phyloP scores from a whole-genome alignment of 2,797 vertebrate genomes.

The Mus minutoides region DNA sequence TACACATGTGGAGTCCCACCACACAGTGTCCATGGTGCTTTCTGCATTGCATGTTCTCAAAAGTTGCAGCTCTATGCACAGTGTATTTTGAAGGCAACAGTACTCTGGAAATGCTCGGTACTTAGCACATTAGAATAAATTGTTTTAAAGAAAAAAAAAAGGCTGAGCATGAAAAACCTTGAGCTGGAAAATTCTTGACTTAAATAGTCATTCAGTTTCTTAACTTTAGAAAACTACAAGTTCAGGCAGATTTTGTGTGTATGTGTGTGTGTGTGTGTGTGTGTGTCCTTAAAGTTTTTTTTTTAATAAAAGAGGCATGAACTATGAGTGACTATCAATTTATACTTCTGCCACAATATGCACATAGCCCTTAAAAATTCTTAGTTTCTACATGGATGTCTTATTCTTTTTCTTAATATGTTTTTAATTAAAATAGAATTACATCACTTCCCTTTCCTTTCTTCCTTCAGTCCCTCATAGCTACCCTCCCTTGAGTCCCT shows the following conservation, averaged over 20 bases:
- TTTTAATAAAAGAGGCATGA: neutral
- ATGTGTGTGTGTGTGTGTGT: too few relatives aligned
- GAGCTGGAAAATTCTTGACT: neutral
- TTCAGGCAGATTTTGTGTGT: neutral
- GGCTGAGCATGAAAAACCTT: neutral
- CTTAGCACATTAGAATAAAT: neutral
- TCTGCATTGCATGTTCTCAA: neutral
- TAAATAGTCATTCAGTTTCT: neutral
- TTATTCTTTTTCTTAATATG: neutral
- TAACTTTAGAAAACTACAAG: neutral
- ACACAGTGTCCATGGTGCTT: neutral
- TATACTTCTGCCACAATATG: neutral
- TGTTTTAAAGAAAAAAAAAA: neutral
- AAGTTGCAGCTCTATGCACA: neutral
- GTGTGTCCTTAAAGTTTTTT: neutral
- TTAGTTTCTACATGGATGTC: neutral
- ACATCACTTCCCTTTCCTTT: neutral
- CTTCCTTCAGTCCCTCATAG: neutral
- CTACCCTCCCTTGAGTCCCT: neutral
- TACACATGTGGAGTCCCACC: too few relatives aligned
- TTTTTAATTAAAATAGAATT: neutral
- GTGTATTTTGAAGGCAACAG: conserved; percentile 35
- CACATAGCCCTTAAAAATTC: neutral
- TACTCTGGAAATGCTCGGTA: neutral
- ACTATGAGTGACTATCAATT: neutral